A percentile compares a stretch with the other conserved stretches of the same genome.
These are phyloP conservation scores for Oncopeltus fasciatus DNA, from an alignment of 1,140 invertebrate species.

Conservation along the genomic window DNA sequence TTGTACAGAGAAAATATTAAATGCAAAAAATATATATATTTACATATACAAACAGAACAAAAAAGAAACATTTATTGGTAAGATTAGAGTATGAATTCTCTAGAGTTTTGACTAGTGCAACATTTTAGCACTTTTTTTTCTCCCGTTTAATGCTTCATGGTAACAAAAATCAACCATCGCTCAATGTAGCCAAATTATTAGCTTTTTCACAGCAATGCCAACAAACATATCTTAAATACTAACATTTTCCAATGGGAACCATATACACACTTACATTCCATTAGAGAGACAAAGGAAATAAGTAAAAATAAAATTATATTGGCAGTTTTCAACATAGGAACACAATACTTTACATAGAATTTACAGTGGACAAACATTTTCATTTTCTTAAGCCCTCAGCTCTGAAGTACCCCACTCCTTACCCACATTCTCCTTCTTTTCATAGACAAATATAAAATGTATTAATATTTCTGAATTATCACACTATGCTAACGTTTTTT, in stretches of 20 bases:
- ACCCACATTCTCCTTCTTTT: no score
- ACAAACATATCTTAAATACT: neutral
- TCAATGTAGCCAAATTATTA: neutral
- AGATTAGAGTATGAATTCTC: conserved; percentile 2
- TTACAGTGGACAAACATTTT: no score
- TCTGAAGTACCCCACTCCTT: no score
- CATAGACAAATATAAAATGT: no score
- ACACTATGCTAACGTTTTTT: no score
- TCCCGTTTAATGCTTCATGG: neutral
- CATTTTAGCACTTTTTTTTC: conserved; percentile 5
- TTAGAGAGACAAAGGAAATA: conserved; percentile 4
- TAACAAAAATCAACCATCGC: neutral
- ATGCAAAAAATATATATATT: neutral
- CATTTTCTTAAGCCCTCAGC: no score
- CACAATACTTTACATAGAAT: neutral
- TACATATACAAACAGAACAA: neutral
- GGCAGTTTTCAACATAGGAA: conserved; percentile 9
- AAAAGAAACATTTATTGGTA: conserved; percentile 6
- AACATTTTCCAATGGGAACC: neutral
- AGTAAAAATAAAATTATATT: conserved; percentile 5
- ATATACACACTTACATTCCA: neutral
- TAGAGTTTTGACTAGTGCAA: conserved; percentile 7
- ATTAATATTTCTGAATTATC: no score
- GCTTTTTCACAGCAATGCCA: neutral
- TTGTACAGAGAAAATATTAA: conserved; percentile 10